Evolutionary conservation across 2,888 invertebrate genomes (phyloP).

Genomic region (Cyrtodaria siliqua): DNA sequence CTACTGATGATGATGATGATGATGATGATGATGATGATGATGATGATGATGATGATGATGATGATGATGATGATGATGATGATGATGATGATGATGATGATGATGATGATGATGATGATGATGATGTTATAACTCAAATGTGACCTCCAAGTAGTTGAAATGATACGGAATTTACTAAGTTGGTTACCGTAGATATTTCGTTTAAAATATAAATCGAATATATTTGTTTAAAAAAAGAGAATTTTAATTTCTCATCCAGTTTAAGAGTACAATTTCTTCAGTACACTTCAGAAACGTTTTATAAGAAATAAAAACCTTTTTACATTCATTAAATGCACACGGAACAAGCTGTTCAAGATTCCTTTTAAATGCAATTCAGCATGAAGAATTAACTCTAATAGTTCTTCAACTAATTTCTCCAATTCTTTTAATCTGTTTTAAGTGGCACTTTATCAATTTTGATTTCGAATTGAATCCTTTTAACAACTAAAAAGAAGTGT

Average conservation of each 20-base stretch:
- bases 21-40: neutral
- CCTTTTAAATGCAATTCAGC: conserved; percentile 43
- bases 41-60: conserved; percentile 1
- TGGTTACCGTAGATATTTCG: too few species aligned
- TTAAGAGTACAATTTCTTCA: too few species aligned
- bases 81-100: conserved; percentile 11
- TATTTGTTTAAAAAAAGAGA: too few species aligned
- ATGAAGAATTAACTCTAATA: conserved; percentile 39
- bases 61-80: neutral
- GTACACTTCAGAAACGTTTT: too few species aligned
- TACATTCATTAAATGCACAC: conserved; percentile 1
- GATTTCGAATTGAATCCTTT: conserved; percentile 37
- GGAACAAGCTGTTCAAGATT: conserved; percentile 30
- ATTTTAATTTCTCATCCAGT: conserved; percentile 25
- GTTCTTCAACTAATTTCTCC: conserved; percentile 53
- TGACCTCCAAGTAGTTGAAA: too few species aligned
- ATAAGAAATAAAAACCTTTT: neutral
- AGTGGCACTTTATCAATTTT: conserved; percentile 52
- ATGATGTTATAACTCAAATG: too few species aligned
- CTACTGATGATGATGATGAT: too few species aligned
- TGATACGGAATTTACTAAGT: too few species aligned
- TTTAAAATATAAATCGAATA: too few species aligned
- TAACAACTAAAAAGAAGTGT: conserved; percentile 20
- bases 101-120: conserved; percentile 2
- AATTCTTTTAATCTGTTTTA: conserved; percentile 33